phyloP scores from a whole-genome alignment of 1,140 invertebrate species.

The Hyphantria cunea region DNA sequence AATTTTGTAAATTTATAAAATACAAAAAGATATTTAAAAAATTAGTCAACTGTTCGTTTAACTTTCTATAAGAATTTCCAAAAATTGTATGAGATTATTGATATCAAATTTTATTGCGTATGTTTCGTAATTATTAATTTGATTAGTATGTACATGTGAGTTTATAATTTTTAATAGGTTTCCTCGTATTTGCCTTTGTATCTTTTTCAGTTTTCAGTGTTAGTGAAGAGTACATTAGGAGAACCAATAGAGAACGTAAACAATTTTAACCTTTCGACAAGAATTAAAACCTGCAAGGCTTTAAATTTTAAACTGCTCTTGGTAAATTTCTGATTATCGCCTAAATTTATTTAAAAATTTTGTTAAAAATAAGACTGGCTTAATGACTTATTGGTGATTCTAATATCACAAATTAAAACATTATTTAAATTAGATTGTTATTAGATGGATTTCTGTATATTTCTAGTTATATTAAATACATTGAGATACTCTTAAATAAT shows the following conservation, averaged over 20 bases:
- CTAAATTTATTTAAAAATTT: neutral
- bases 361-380: slow-evolving; percentile 21
- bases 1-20: slow-evolving; percentile 25
- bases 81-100: neutral
- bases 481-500: neutral
- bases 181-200: no score
- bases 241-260: no score
- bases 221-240: no score
- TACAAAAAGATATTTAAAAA: neutral
- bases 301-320: no score
- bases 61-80: neutral
- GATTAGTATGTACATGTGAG: no score
- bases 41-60: neutral
- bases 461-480: neutral
- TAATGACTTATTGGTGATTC: slow-evolving; percentile 4
- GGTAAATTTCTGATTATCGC: no score
- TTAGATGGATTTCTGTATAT: slow-evolving; percentile 1
- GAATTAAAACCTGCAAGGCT: no score
- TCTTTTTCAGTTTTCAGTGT: no score
- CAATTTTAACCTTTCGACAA: no score
- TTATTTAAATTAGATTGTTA: slow-evolving; percentile 6
- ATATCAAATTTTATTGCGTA: slow-evolving; percentile 9
- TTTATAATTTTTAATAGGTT: no score
- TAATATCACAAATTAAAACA: slow-evolving; percentile 16
- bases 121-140: no score